Percentiles rank a stretch among this genome's conserved stretches.
Evolutionary conservation across 2,888 invertebrate genomes (phyloP).

Genomic region (Drosophila putrida): DNA sequence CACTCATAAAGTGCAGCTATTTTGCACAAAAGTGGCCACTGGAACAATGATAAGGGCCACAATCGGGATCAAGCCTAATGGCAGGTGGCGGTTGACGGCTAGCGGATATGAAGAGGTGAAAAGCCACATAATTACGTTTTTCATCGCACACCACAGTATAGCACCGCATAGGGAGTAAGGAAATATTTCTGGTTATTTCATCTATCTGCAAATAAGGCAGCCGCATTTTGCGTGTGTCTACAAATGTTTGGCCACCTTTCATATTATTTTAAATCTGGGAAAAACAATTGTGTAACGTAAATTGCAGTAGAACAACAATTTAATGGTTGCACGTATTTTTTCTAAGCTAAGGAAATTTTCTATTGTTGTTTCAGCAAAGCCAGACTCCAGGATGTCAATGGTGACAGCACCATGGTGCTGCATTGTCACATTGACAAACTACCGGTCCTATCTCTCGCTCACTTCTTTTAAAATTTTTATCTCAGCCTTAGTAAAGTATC

Average conservation of each 20-base stretch:
- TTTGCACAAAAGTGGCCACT: constrained; percentile 63
- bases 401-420: constrained; percentile 36
- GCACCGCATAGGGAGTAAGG: constrained; percentile 16
- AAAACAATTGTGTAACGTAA: constrained; percentile 60
- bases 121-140: constrained; percentile 79
- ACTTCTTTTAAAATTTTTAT: background rate
- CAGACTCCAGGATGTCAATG: constrained; percentile 21
- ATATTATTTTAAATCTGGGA: constrained; percentile 61
- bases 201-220: constrained; percentile 2
- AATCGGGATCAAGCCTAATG: constrained; percentile 30
- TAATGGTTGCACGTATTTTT: constrained; percentile 59
- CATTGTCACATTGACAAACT: constrained; percentile 71
- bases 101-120: constrained; percentile 72
- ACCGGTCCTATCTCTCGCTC: constrained; percentile 34
- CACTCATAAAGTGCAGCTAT: constrained; percentile 65
- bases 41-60: constrained; percentile 54
- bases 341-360: constrained; percentile 47
- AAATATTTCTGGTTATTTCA: constrained; percentile 17
- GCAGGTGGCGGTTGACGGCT: constrained; percentile 22
- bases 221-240: constrained; percentile 45
- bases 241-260: constrained; percentile 77
- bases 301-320: constrained; percentile 48
- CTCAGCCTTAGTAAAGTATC: constrained; percentile 1
- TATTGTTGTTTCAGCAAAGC: constrained; percentile 57
- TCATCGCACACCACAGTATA: constrained; percentile 12